Base-by-base conservation (phyloP, 2,797 vertebrate genomes). In the Coregonus ussuriensis region DNA sequence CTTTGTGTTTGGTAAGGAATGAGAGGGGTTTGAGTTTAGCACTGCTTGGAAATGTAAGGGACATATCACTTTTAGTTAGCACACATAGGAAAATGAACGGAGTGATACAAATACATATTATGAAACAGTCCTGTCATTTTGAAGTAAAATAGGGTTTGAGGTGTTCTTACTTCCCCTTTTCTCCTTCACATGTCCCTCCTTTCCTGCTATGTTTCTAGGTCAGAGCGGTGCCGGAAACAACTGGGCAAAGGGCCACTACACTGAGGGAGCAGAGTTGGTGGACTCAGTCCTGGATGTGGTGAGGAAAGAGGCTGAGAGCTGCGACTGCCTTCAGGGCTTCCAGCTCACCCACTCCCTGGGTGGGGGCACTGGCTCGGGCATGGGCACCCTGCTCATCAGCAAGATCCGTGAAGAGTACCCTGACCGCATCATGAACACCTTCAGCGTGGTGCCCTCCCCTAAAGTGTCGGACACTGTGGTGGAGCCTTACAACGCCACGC, bases 401-500 rank as follows among this genome's bases (percentile, higher is more conserved):
- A 97, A 97, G 86, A 96, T 97, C 92, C 90, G 96, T 0, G 96
- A 97, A 85, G 96, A 97, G 79, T 97, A 96, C 31, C 96, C 96
- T 0, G 96, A 97, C 85, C 91, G 96, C 7, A 97, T 97, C 93
- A 97, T 97, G 95, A 96, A 96, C 85, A 96, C 95, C 78, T 96
- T 96, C 94, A 96, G 95, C 0, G 95, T 96, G 86, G 94, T 96
- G 16, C 96, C 93, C 1, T 94, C 93, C 0, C 91, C 93, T 33
- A 93, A 94, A 37, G 94, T 96, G 0, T 96, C 92, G 0, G 97
- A 97, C 85, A 98, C 97, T 0, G 96, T 98, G 86, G 96, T 98
- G 6, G 97, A 97, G 89, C 96, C 96, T 13, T 98, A 98, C 18
- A 97, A 98, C 0, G 96, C 96, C 73, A 97, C 96, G 0, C 92